Evolutionary conservation across 1,140 invertebrate species (phyloP), one percentile per base, ranked within the genome.

Genomic region (Nephotettix cincticeps): DNA sequence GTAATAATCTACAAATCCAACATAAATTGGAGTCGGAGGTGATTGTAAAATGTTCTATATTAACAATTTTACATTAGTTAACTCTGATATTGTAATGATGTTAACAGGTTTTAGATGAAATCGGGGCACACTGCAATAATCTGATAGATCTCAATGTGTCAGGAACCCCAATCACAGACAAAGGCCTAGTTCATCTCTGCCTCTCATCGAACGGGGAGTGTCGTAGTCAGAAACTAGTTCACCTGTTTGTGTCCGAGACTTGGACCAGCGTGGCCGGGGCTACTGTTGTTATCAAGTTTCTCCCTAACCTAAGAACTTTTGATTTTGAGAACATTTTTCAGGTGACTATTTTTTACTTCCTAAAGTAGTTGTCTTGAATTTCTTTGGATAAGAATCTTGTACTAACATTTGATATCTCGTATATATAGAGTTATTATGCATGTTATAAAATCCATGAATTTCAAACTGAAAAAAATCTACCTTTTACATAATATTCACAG

Each of bases 281-380:
- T 17, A 63, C 76, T 1, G 69, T 71, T 23, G 75, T 73, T 19
- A 54, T 80, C 1, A 68, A 71, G 14, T 69, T 74, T 30, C 72
- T 80, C 4, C 78, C 78, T 14, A 66, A 75, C 61, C 69, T 80
- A 1, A 61, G 69, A 27, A 76, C 79, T 21, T 78, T 80, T 68
- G 79, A 79, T 51, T 80, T 75, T 67, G 78, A 80, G 17, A 75
- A 76, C 64, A 78, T 80, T 47, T 79, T 78, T 68, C 72, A 78
- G 71, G 78, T 78, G 70, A n/a, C n/a, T n/a, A 67, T 19, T 47
- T 21, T 61, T 9, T 27, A n/a, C n/a, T n/a, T n/a, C n/a, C n/a
- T n/a, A n/a, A n/a, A n/a, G n/a, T n/a, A n/a, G n/a, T n/a, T n/a
- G n/a, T n/a, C n/a, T n/a, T n/a, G n/a, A n/a, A n/a, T n/a, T n/a